Evolutionary conservation across 2,797 vertebrate species (phyloP), one percentile per base, ranked within the genome.

Genomic region (Jordanella pulchra): DNA sequence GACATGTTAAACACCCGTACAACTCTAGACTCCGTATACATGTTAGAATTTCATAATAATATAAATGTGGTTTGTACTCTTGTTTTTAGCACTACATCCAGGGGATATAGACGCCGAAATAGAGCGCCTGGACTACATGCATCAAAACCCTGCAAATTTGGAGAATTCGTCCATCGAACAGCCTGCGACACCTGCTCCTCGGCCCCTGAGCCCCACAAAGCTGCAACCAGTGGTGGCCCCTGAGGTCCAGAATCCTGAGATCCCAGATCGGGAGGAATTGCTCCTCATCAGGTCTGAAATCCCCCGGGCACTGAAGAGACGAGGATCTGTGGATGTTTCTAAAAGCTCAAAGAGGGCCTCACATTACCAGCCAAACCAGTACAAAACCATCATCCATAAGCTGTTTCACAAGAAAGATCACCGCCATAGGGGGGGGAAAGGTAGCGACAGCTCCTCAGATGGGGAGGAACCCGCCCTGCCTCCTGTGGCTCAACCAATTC

Each of bases 151-250:
- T 0, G 53, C 47, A 9, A 75, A 76, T 65, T 44, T 39, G 0
- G 71, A 90, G 48, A 66, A 67, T 12, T 60, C 69, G 1, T 42
- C 21, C 10, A 44, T 5, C 0, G 67, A 67, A 47, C 72, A n/a
- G 1, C 27, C 7, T 0, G 1, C 5, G 44, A 64, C 21, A 84
- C 86, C 0, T 6, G 80, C 93, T 0, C 88, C 95, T 0, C 92
- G 96, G 7, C 97, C 97, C 30, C 95, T 97, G 48, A 97, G 96
- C 77, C 97, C 97, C 75, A 96, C 97, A 0, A 92, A 94, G 50
- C 94, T 98, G 9, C 97, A 97, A 83, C 97, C 97, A 0, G 90
- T 97, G 0, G 88, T 97, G 77, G 96, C 95, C 0, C 95, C 93
- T 0, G 95, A 96, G 72, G 89, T 94, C 28, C 94, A 95, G 76